Percentiles rank a stretch among this genome's conserved stretches.
phyloP scores from a whole-genome alignment of 2,888 invertebrate genomes.

The Eupithecia subfuscata region DNA sequence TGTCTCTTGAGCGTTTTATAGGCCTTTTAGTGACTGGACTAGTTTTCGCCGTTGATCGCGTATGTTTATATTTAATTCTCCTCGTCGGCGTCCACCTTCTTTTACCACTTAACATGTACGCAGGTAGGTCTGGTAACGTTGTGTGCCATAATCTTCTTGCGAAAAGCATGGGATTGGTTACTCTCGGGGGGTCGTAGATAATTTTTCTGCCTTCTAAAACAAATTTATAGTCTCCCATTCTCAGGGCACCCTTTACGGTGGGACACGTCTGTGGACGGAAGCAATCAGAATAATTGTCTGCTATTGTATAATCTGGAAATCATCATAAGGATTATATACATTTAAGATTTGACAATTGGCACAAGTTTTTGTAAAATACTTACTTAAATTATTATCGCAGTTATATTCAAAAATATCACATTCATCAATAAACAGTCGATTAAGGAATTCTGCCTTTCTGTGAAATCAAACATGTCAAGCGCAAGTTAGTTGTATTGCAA shows the following conservation, averaged over 20 bases:
- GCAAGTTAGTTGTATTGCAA: neutral
- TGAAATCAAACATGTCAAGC: neutral
- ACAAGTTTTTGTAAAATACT: conserved; percentile 13
- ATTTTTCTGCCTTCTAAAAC: conserved; percentile 44
- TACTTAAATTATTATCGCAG: conserved; percentile 61
- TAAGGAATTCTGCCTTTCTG: conserved; percentile 22
- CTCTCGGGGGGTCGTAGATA: conserved; percentile 40
- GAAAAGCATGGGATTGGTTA: neutral
- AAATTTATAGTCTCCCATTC: conserved; percentile 50
- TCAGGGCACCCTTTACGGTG: conserved; percentile 34
- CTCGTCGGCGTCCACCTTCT: conserved; percentile 51
- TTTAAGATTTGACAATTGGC: neutral
- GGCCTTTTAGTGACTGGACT: neutral
- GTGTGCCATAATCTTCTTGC: neutral
- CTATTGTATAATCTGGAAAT: conserved; percentile 55
- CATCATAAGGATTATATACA: neutral
- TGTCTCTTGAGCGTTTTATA: neutral
- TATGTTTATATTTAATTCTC: conserved; percentile 12
- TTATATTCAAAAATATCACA: conserved; percentile 70
- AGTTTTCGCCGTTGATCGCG: neutral
- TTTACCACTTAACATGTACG: conserved; percentile 45
- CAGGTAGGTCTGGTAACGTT: conserved; percentile 37
- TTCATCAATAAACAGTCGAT: conserved; percentile 63
- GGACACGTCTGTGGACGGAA: conserved; percentile 50
- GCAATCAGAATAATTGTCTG: conserved; percentile 58